A percentile compares a stretch with the other conserved stretches of the same genome.
These are phyloP conservation scores for Plutella xylostella DNA, from an alignment of 2,888 invertebrate genomes.

Conservation along the genomic window DNA sequence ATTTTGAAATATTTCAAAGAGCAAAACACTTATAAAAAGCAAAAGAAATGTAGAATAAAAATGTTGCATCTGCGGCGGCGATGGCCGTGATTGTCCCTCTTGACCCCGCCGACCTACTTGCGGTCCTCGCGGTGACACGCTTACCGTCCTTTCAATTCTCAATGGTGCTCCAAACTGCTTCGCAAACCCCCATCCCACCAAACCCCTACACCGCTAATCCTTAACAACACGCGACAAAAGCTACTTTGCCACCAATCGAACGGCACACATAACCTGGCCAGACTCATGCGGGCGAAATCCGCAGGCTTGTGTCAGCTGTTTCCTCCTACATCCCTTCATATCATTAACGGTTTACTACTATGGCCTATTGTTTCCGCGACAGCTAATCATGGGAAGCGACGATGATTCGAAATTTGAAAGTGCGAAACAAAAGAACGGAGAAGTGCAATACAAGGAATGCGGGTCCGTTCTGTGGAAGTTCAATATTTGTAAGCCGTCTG, in stretches of 20 bases:
- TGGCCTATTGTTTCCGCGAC: conserved; percentile 1
- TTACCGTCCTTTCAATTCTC: conserved; percentile 37
- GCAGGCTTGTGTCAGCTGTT: conserved; percentile 33
- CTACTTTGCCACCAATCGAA: conserved; percentile 11
- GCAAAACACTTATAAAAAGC: no score
- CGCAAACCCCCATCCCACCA: no score
- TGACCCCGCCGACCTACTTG: conserved; percentile 23
- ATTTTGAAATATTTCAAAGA: no score
- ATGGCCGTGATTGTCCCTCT: conserved; percentile 19
- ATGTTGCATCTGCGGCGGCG: no score
- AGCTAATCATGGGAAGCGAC: background rate
- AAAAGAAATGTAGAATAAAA: conserved; percentile 1
- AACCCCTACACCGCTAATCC: conserved; percentile 13
- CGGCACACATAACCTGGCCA: no score
- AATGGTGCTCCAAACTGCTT: conserved; percentile 35
- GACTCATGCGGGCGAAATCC: conserved; percentile 8
- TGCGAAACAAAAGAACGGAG: no score
- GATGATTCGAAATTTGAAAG: background rate
- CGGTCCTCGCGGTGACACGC: conserved; percentile 27
- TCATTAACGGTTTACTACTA: conserved; percentile 3
- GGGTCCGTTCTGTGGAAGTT: no score
- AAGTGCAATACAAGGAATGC: no score
- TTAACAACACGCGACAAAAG: conserved; percentile 30
- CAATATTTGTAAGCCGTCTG: no score
- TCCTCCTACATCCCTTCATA: conserved; percentile 28